A percentile compares a stretch with the other conserved stretches of the same genome.
Evolutionary conservation across 2,797 vertebrate genomes (phyloP).

Genomic region (Epinephelus coioides): DNA sequence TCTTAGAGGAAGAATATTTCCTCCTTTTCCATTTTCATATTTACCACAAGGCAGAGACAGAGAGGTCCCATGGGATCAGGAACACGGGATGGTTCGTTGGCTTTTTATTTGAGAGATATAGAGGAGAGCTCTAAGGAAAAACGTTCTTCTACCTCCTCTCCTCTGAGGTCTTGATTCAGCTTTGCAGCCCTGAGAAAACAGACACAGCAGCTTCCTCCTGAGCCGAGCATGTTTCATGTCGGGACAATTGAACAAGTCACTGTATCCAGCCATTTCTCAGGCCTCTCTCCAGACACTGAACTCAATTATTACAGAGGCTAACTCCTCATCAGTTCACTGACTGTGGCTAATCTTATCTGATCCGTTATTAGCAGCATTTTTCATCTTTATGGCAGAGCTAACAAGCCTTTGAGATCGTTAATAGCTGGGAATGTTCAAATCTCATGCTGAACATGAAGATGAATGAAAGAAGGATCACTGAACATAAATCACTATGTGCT

Average conservation of each 20-base stretch:
- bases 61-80: constrained; percentile 25
- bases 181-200: constrained; percentile 70
- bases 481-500: constrained; percentile 67
- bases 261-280: constrained; percentile 35
- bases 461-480: constrained; percentile 62
- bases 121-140: constrained; percentile 27
- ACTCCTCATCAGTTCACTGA: constrained; percentile 67
- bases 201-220: constrained; percentile 69
- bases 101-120: constrained; percentile 32
- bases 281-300: constrained; percentile 56
- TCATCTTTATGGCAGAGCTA: constrained; percentile 78
- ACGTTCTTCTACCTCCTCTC: constrained; percentile 55
- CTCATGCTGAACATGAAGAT: constrained; percentile 69
- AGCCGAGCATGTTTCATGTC: constrained; percentile 73
- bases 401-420: constrained; percentile 76
- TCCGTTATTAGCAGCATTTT: constrained; percentile 80
- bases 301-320: constrained; percentile 61
- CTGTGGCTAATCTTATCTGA: constrained; percentile 82
- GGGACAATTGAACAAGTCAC: constrained; percentile 82
- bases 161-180: constrained; percentile 70
- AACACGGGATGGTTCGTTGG: constrained; percentile 19
- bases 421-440: constrained; percentile 72
- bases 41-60: constrained; percentile 18
- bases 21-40: constrained; percentile 14
- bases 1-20: constrained; percentile 9